Percentiles rank a stretch among this genome's conserved stretches.
These are phyloP conservation scores for Isichthys henryi DNA, from an alignment of 2,113 vertebrate genomes.

Conservation along the genomic window DNA sequence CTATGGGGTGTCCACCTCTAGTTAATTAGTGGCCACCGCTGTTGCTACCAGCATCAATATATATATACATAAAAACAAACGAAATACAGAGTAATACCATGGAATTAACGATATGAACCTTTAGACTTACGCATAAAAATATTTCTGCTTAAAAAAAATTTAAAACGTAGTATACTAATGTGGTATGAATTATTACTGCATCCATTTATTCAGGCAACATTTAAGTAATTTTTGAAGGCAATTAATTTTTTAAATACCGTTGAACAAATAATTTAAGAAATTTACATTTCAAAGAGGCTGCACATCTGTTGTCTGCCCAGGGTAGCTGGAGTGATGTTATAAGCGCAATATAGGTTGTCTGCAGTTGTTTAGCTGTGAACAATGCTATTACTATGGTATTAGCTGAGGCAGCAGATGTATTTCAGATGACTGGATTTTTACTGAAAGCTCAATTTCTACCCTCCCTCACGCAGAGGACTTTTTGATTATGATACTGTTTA, in stretches of 20 bases:
- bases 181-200: not conserved
- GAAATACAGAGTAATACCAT: no score
- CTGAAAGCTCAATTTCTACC: slow-evolving; percentile 63
- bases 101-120: not conserved
- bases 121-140: not conserved
- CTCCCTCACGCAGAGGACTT: slow-evolving; percentile 31
- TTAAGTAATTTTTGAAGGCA: not conserved
- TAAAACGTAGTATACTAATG: not conserved
- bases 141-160: not conserved
- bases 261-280: not conserved
- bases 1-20: no score
- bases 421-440: slow-evolving; percentile 54
- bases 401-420: slow-evolving; percentile 56
- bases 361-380: slow-evolving; percentile 39
- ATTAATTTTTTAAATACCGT: not conserved
- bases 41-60: no score
- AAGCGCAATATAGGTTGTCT: slow-evolving; percentile 8
- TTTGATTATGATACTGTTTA: slow-evolving; percentile 27
- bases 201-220: not conserved
- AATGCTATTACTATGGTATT: slow-evolving; percentile 40
- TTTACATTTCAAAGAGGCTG: not conserved
- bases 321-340: not conserved
- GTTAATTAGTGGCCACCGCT: no score
- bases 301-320: not conserved
- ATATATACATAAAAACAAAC: no score